phyloP scores from a whole-genome alignment of 2,888 invertebrate genomes.

The Cheilosia grossa region DNA sequence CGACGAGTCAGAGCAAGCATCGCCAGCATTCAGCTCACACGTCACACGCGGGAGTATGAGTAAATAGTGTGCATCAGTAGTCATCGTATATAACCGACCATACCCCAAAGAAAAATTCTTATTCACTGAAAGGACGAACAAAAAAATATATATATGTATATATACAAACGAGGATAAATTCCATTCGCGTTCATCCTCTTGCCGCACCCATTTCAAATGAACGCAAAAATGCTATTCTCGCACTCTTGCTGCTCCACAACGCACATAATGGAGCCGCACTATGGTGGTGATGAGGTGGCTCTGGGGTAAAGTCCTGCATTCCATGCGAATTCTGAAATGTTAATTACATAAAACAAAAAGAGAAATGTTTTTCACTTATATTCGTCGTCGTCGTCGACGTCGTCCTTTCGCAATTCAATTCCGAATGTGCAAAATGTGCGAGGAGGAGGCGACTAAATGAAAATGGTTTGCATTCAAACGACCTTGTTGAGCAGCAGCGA shows the following conservation, averaged over 20 bases:
- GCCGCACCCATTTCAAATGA: constrained; percentile 32
- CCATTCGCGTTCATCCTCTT: constrained; percentile 25
- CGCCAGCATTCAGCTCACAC: neutral
- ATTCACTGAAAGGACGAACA: constrained; percentile 4
- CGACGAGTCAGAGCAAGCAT: neutral
- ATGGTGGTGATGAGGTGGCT: constrained; percentile 25
- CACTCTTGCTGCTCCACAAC: constrained; percentile 5
- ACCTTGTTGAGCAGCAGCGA: constrained; percentile 16
- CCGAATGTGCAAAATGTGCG: constrained; percentile 15
- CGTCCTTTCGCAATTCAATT: constrained; percentile 32
- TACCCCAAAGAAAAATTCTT: constrained; percentile 17
- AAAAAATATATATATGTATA: neutral
- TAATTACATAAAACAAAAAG: constrained; percentile 63
- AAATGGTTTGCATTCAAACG: constrained; percentile 36
- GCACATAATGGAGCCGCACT: constrained; percentile 46
- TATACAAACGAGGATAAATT: constrained; percentile 13
- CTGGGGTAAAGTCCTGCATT: constrained; percentile 34
- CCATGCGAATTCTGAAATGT: constrained; percentile 61
- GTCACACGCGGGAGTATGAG: neutral
- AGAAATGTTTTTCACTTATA: constrained; percentile 41
- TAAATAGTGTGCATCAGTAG: constrained; percentile 29
- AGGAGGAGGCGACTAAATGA: constrained; percentile 15
- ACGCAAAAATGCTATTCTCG: constrained; percentile 28
- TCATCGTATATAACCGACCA: neutral
- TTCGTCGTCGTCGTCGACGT: constrained; percentile 1